phyloP scores from a whole-genome alignment of 1,140 invertebrate species.

The Antheraea mylitta region DNA sequence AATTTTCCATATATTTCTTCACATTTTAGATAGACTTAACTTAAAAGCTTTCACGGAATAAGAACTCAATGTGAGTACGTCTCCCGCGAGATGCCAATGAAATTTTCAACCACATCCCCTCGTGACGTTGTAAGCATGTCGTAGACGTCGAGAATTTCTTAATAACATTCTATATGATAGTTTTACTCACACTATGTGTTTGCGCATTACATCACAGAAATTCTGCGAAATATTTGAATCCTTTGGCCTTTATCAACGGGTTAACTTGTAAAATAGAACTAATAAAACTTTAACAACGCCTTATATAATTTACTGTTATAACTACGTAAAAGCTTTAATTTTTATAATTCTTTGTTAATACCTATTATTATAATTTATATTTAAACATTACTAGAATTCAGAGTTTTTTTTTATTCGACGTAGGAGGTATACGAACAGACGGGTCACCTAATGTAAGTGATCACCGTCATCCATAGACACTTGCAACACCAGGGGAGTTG shows the following conservation, averaged over 20 bases:
- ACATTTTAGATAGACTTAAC: not conserved
- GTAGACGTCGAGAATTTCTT: slow-evolving; percentile 27
- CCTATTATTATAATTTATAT: too few relatives aligned
- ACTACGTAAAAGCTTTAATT: too few relatives aligned
- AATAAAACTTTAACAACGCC: not conserved
- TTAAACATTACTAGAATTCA: too few relatives aligned
- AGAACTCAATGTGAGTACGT: not conserved
- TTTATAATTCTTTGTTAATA: too few relatives aligned
- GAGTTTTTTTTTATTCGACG: too few relatives aligned
- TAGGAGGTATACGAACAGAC: too few relatives aligned
- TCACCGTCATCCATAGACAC: too few relatives aligned
- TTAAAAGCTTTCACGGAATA: not conserved
- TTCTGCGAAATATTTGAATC: slow-evolving; percentile 22
- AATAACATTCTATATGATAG: slow-evolving; percentile 31
- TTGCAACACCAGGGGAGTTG: too few relatives aligned
- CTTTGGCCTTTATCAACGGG: not conserved
- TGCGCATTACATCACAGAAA: slow-evolving; percentile 35
- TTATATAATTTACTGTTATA: not conserved
- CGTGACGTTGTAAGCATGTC: slow-evolving; percentile 4
- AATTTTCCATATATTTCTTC: too few relatives aligned
- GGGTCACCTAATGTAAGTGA: too few relatives aligned
- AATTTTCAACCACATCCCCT: slow-evolving; percentile 1
- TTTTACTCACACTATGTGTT: slow-evolving; percentile 25
- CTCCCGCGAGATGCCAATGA: slow-evolving; percentile 2
- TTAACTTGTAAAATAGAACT: not conserved